Evolutionary conservation across 2,888 invertebrate species (phyloP), one percentile per base, ranked within the genome.

Genomic region (Cryptophagus acutangulus): DNA sequence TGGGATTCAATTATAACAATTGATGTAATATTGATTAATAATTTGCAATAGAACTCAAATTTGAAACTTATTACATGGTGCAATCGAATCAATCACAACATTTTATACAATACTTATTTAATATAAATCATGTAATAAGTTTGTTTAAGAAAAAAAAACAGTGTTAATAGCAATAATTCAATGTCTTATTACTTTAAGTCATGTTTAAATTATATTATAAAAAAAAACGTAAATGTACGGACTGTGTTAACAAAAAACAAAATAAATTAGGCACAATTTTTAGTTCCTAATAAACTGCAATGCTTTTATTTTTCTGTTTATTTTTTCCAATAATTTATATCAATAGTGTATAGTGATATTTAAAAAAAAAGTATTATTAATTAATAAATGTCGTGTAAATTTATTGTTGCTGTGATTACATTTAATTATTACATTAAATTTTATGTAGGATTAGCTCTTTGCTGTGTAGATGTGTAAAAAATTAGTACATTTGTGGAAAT

Each of bases 331-430:
- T 40, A 42, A 44, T 48, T 48, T 49, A 49, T 51, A 47, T 44
- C 36, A 48, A 52, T 55, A 53, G 48, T 55, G 51, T 54, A 55
- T 57, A 57, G 54, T 54, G 52, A 57, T 58, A 59, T 49, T 45
- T 43, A 51, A 13, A 31, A n/a, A n/a, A 31, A 48, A 53, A 56
- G 51, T 55, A 56, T 51, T 55, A 48, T 46, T 46, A 48, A n/a
- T n/a, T n/a, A n/a, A 48, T 58, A 51, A 57, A 58, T 67, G 66
- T 68, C 62, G 64, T 66, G 63, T 59, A 52, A 62, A 64, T 65
- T 68, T 66, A 66, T 67, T 66, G 67, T 70, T 69, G 69, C 70
- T 70, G 70, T 70, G 70, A 70, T 70, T 70, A 64, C 61, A 64
- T 65, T 63, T 58, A 59, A 61, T 48, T 55, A 49, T 55, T 49